Evolutionary conservation across 2,888 invertebrate species (phyloP).

Genomic region (Tetanocera ferruginea): DNA sequence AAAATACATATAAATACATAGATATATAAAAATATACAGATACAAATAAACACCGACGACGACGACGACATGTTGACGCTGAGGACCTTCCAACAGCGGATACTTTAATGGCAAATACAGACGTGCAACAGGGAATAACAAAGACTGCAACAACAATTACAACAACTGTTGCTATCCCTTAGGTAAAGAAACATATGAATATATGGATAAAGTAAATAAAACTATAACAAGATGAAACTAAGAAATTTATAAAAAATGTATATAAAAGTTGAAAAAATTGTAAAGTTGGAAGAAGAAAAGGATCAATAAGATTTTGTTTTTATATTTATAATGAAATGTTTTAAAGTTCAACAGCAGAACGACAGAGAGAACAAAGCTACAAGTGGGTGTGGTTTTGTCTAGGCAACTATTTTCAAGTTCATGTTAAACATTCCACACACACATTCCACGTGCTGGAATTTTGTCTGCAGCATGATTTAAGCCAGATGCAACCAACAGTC

Average conservation of each 20-base stretch:
- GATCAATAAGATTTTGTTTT: neutral
- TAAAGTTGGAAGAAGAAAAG: too few relatives aligned
- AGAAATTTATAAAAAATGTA: too few relatives aligned
- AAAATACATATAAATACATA: neutral
- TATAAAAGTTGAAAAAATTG: too few relatives aligned
- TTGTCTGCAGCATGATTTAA: too few relatives aligned
- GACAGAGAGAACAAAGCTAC: neutral
- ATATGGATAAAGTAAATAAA: too few relatives aligned
- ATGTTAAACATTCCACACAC: too few relatives aligned
- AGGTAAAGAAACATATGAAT: too few relatives aligned
- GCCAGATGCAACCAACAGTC: too few relatives aligned
- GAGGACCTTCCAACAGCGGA: neutral
- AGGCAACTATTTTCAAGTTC: neutral
- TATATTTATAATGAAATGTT: neutral
- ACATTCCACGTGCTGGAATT: too few relatives aligned
- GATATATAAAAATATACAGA: neutral
- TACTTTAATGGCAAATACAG: neutral
- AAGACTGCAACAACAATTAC: neutral
- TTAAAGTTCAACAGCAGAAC: neutral
- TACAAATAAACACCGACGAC: neutral
- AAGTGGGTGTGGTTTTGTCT: neutral
- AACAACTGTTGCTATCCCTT: neutral
- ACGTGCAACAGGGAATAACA: constrained; percentile 2
- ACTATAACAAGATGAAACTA: too few relatives aligned
- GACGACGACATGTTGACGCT: neutral